phyloP scores from a whole-genome alignment of 2,797 vertebrate genomes.

The Schizothorax lantsangensis region DNA sequence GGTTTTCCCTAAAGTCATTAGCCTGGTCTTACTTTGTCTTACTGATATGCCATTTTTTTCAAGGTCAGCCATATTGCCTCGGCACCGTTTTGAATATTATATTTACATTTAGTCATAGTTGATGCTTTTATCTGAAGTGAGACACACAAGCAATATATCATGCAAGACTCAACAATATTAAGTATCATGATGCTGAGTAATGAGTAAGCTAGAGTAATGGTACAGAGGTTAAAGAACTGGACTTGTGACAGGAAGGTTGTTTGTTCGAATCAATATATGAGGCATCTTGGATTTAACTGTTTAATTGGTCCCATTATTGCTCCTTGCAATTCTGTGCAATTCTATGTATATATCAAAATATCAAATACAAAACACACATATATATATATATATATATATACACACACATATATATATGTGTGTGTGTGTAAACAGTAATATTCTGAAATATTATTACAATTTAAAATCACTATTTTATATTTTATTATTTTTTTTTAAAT shows the following conservation, averaged over 20 bases:
- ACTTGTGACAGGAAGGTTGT: neutral
- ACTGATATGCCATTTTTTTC: neutral
- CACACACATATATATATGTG: too few species aligned
- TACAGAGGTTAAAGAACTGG: neutral
- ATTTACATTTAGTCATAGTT: neutral
- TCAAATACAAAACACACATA: neutral
- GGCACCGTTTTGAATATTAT: neutral
- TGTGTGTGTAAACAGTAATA: too few species aligned
- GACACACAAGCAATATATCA: neutral
- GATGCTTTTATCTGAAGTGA: neutral
- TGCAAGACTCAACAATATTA: neutral
- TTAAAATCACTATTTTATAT: too few species aligned
- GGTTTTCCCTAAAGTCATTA: neutral
- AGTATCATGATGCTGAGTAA: neutral
- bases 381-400: too few species aligned
- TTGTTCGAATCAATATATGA: neutral
- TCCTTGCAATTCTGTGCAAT: neutral
- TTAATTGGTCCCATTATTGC: neutral
- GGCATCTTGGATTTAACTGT: neutral
- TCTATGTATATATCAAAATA: neutral
- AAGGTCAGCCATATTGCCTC: neutral
- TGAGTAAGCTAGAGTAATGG: neutral
- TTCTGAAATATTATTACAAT: too few species aligned
- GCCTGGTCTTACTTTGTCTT: neutral
- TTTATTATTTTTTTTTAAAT: too few species aligned